phyloP scores from a whole-genome alignment of 2,888 invertebrate species.

The Epirrhoe alternata region DNA sequence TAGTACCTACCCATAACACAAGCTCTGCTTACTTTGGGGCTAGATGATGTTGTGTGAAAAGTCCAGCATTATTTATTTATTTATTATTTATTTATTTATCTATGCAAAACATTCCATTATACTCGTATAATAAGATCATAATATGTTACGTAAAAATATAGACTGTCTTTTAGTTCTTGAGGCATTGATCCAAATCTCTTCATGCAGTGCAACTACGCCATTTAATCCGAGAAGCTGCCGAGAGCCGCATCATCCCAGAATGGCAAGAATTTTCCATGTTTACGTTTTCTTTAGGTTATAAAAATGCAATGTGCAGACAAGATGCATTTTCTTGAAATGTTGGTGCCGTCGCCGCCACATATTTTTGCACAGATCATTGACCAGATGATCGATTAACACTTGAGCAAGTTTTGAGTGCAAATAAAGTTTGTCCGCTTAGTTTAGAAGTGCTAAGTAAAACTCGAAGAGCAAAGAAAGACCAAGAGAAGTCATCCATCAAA shows the following conservation, averaged over 20 bases:
- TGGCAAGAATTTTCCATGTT: neutral
- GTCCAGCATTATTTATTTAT: too few relatives aligned
- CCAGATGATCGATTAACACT: slow-evolving; percentile 76
- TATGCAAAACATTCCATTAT: too few relatives aligned
- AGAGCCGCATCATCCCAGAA: neutral
- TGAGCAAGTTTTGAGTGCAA: slow-evolving; percentile 65
- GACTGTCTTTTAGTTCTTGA: neutral
- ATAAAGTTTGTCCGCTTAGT: slow-evolving; percentile 69
- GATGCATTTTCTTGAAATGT: slow-evolving; percentile 11
- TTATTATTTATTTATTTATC: too few relatives aligned
- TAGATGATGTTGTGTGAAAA: too few relatives aligned
- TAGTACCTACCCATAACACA: too few relatives aligned
- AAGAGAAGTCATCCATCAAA: slow-evolving; percentile 74
- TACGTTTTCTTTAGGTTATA: neutral
- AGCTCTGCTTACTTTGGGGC: too few relatives aligned
- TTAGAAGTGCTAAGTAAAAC: slow-evolving; percentile 72
- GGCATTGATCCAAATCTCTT: neutral
- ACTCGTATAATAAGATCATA: too few relatives aligned
- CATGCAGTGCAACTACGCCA: neutral
- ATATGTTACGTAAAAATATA: too few relatives aligned
- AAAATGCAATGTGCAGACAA: slow-evolving; percentile 2
- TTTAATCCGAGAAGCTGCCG: neutral
- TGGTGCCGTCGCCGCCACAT: slow-evolving; percentile 24
- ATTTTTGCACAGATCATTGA: slow-evolving; percentile 65
- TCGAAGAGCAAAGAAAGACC: slow-evolving; percentile 59